Base-by-base conservation (phyloP, 2,888 invertebrate species). In the Polyommatus icarus region DNA sequence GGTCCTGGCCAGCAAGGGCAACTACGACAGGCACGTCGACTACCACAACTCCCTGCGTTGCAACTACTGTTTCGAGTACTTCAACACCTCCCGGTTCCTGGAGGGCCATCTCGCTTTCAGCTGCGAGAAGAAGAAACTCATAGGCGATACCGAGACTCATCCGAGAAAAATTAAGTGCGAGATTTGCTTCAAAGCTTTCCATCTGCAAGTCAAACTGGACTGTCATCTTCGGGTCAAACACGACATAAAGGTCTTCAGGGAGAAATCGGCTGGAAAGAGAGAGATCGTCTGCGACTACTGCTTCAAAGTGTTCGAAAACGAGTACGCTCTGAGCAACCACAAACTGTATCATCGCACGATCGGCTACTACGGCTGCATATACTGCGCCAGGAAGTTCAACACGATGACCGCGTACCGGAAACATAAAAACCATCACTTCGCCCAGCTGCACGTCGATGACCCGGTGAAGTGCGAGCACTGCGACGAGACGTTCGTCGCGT, bases 401-500 rank as follows among this genome's bases (percentile, higher is more conserved):
- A 94, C 94, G 0, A 84, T 93, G 81, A 93, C 94, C 3, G 82
- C 89, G 0, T 93, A 93, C 82, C 89, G 93, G 24, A 91, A 94
- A 80, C 95, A 95, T 82, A 94, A 95, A 85, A 93, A 89, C 61
- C 92, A 93, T 79, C 94, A 90, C 85, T 91, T 90, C 82, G 82
- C 85, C 75, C 92, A 87, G 84, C 88, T 87, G 75, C 93, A 90
- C 82, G 91, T 86, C 77, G 95, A 92, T 77, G 93, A 90, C 79
- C 95, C 89, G 40, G 90, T 86, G 10, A 93, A 89, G 82, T 95
- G 89, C 85, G 94, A 91, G 84, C 94, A 90, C 84, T 94, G 95
- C 85, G 95, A 95, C 82, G 94, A 95, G 80, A 94, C 92, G 0
- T 95, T 95, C 80, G 91, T 95, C 29, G 92, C 94, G 29, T 94